Base-by-base conservation (phyloP, 2,113 vertebrate genomes). In the Prunella fulvescens region DNA sequence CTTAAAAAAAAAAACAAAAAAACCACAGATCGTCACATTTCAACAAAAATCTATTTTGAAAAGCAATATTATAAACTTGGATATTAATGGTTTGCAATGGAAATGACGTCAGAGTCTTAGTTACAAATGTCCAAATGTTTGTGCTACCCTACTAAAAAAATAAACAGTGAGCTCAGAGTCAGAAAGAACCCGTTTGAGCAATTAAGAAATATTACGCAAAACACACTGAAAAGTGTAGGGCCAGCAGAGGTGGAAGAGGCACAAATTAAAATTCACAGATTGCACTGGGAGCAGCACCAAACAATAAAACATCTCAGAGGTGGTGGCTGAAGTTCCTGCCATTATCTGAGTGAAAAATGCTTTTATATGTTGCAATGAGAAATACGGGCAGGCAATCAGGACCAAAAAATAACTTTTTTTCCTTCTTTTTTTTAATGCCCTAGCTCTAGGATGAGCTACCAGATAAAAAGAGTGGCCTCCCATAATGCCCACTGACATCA, bases 41-140 rank as follows among this genome's bases (percentile, higher is more conserved):
- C 84, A 94, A 76, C 18, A 51, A 62, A 78, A 81, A 57, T 25
- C 76, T 88, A 84, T 69, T 95, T 57, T 92, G 58, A 60, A 95
- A 91, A 84, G 39, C 12, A 14, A 0, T 78, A 78, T 73, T 65
- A 88, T 64, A 93, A 95, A 93, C 88, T 80, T 31, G 9, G 77
- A 88, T 93, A 95, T 77, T 73, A 94, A 93, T 54, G 87, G 92
- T 69, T 93, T 91, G 69, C 73, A 65, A 19, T 81, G 88, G 88
- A 90, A 96, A 91, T 94, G 76, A 91, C 72, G 17, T 92, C 90
- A 60, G 57, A 86, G 78, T 58, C 94, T 71, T 91, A 54, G 44
- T 65, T 82, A 88, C 94, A 81, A 93, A 90, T 19, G 67, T 93
- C 93, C 81, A 94, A 95, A 94, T 69, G 86, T 80, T 89, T 92